Conservation (phyloP, 2,888 invertebrate species). For the Leucoptera coffeella region DNA sequence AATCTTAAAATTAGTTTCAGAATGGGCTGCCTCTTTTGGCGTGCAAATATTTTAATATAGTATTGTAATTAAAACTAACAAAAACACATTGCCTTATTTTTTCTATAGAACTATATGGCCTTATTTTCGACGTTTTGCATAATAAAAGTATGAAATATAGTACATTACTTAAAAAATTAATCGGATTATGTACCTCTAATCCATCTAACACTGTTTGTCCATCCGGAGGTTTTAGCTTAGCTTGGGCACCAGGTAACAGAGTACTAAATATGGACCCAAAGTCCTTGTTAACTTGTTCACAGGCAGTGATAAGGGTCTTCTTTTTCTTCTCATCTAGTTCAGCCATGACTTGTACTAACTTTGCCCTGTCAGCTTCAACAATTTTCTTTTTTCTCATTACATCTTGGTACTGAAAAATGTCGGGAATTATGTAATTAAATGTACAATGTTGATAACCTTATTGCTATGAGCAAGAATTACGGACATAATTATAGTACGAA, state of each 20-base stretch:
- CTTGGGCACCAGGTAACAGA: slow-evolving; percentile 84
- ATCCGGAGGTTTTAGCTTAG: slow-evolving; percentile 73
- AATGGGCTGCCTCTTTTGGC: no score
- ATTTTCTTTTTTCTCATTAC: slow-evolving; percentile 65
- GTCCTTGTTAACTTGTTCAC: slow-evolving; percentile 64
- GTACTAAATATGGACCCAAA: slow-evolving; percentile 93
- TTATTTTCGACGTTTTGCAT: background rate
- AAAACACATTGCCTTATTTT: background rate
- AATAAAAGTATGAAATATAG: background rate
- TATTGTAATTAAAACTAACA: no score
- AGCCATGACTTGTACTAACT: slow-evolving; percentile 71
- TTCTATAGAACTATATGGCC: background rate
- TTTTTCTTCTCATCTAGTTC: slow-evolving; percentile 90
- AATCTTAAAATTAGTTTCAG: no score
- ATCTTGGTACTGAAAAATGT: slow-evolving; percentile 53
- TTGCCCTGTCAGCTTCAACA: slow-evolving; percentile 67
- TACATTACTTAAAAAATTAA: background rate
- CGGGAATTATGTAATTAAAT: background rate
- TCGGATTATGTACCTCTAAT: slow-evolving; percentile 59
- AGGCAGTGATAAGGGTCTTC: slow-evolving; percentile 72
- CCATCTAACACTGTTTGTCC: slow-evolving; percentile 75
- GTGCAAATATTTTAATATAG: no score
- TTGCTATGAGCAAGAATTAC: no score
- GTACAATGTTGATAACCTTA: background rate
- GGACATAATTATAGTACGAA: no score